Base-by-base conservation (phyloP, 1,140 invertebrate species). In the Plodia interpunctella region DNA sequence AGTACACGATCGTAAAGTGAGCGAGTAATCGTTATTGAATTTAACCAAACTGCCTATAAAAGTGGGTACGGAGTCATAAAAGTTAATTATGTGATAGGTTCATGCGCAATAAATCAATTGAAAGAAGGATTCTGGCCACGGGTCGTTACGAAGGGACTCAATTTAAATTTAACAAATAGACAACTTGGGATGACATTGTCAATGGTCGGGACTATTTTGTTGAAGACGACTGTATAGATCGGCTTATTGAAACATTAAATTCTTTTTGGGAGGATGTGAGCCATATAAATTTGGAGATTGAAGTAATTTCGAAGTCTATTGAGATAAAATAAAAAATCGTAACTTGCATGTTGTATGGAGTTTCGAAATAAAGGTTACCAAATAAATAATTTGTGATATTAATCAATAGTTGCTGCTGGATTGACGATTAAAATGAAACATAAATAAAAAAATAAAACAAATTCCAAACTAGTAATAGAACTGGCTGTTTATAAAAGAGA, bases 81-180 rank as follows among this genome's bases (percentile, higher is more conserved):
- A 58, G 9, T 54, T 58, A 62, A 62, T 62, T 62, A 57, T 32
- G 55, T 62, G 60, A 62, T 62, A 55, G 55, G 49, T 62, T 55
- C 51, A 55, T 55, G 55, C 30, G 49, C 30, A 15, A 53, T 62
- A 62, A 62, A 62, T 62, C 60, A 62, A 58, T 62, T 62, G 49
- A 62, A 19, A 19, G 51, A 59, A 59, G 38, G 38, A 44, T 44
- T 44, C 38, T 44, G 38, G 38, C 38, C 38, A 15, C n/a, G 38
- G 30, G 30, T 32, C 30, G 30, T 32, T 32, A 32, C 9, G 30
- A 6, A 44, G 38, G 38, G 38, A 44, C 15, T 44, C 38, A 44
- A 44, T 44, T 44, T 44, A 44, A 32, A 44, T 44, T 44, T 15
- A 44, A 44, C 38, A 44, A 44, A 44, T 44, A 44, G 38, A 44